Conservation (phyloP, 1,140 invertebrate species). For the Drosophila persimilis region DNA sequence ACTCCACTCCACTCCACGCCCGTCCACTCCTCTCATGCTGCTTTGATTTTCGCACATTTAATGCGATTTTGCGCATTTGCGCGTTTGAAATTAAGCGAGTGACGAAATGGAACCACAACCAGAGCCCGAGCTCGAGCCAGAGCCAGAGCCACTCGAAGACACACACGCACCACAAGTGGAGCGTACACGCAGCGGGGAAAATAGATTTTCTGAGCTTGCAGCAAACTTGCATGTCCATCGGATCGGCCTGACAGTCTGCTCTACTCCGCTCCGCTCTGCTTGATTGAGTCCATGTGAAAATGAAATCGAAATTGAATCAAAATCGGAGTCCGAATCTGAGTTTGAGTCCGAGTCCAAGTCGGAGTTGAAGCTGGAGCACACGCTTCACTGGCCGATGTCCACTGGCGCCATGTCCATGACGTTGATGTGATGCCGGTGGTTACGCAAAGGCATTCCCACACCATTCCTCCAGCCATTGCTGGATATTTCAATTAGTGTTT, state of each 20-base stretch:
- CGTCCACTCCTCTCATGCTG: neutral
- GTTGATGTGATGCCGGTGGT: conserved; percentile 42
- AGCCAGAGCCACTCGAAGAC: conserved; percentile 11
- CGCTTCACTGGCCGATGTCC: conserved; percentile 51
- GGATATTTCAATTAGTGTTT: conserved; percentile 72
- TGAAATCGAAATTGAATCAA: conserved; percentile 45
- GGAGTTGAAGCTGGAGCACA: conserved; percentile 42
- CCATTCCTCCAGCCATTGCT: conserved; percentile 1
- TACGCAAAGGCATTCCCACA: conserved; percentile 37
- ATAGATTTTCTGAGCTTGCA: conserved; percentile 53
- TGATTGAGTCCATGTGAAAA: conserved; percentile 77
- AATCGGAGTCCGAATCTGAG: conserved; percentile 1
- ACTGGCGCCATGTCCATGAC: conserved; percentile 35
- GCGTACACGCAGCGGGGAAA: conserved; percentile 33
- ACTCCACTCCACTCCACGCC: conserved; percentile 12
- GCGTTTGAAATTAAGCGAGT: conserved; percentile 76
- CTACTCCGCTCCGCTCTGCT: conserved; percentile 26
- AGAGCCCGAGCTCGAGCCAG: conserved; percentile 6
- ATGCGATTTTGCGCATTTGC: conserved; percentile 78
- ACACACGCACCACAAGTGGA: conserved; percentile 48
- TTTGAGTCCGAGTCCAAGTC: neutral
- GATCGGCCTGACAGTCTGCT: no score
- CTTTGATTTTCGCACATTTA: conserved; percentile 72
- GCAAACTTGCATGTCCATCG: conserved; percentile 51
- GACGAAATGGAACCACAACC: conserved; percentile 62